Base-by-base conservation (phyloP, 2,888 invertebrate genomes). In the Pseudeuparius sepicola region DNA sequence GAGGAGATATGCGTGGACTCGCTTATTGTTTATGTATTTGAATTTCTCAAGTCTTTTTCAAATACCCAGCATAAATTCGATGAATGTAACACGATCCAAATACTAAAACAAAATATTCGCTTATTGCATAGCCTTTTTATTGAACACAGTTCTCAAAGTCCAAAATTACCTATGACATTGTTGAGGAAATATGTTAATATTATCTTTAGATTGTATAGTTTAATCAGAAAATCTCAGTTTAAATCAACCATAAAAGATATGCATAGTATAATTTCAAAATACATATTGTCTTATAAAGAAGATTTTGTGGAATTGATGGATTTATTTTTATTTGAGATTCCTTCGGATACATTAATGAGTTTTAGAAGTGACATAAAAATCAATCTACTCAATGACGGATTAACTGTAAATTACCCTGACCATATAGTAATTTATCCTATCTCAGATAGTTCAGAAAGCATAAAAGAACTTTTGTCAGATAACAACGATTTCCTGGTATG, bases 151-250 rank as follows among this genome's bases (percentile, higher is more conserved):
- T 40, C 44, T 25, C 48, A 50, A 29, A 40, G 43, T 18, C 40
- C 43, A 12, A 40, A 41, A 11, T 58, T 66, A 45, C 62, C 67
- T 7, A 39, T 54, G 24, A 38, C 52, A 27, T 46, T 65, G 25
- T 42, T 73, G 36, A 50, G 47, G 27, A 58, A 64, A 28, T 63
- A 67, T 45, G 42, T 70, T 17, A 55, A 58, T 44, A 45, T 67
- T 13, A 49, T 73, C 17, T 71, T 67, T 48, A 45, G 56, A 31
- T 54, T 73, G 35, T 49, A 47, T 37, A 27, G 59, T 53, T 40
- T 64, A 59, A 56, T 59, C 50, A 34, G 60, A 57, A 45, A 54
- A 54, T 36, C 39, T 20, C 12, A 33, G 11, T 47, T 53, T 13
- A 43, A 42, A 39, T 31, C 42, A 27, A 34, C 66, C 7, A 63